Evolutionary conservation across 2,113 vertebrate genomes (phyloP).

Genomic region (Fukomys damarensis): DNA sequence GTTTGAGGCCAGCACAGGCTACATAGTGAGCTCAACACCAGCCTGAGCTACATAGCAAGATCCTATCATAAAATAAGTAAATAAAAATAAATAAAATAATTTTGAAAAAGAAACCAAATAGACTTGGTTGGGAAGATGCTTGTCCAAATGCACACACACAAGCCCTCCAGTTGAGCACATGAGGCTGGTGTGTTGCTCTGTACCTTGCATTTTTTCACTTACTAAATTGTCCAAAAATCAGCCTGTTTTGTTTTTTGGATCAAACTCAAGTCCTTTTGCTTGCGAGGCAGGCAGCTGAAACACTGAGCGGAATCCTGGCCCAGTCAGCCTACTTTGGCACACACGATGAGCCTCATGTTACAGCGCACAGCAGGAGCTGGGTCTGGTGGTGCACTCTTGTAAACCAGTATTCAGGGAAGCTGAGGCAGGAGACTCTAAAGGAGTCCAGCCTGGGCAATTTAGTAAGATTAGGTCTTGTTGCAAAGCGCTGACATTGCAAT

Average conservation of each 20-base stretch:
- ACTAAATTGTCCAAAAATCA: neutral
- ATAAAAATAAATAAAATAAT: too few relatives aligned
- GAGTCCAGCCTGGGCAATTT: neutral
- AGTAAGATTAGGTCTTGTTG: too few relatives aligned
- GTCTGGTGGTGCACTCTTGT: too few relatives aligned
- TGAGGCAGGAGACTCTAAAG: too few relatives aligned
- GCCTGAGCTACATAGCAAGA: neutral
- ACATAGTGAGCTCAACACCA: neutral
- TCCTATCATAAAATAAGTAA: neutral
- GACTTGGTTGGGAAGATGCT: neutral
- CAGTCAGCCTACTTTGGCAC: neutral
- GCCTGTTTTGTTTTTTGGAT: too few relatives aligned
- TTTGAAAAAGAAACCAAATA: neutral
- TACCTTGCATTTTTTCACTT: constrained; percentile 6
- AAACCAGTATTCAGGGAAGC: too few relatives aligned
- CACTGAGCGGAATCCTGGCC: too few relatives aligned
- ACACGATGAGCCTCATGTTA: neutral
- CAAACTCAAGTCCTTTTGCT: too few relatives aligned
- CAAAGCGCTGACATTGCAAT: too few relatives aligned
- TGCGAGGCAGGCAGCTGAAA: too few relatives aligned
- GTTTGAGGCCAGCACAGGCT: too few relatives aligned
- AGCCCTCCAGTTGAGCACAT: neutral
- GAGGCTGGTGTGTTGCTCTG: neutral
- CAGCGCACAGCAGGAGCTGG: neutral
- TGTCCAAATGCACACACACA: neutral